These are phyloP conservation scores for Sus cebifrons DNA, from an alignment of 2,797 vertebrate species.

Conservation along the genomic window DNA sequence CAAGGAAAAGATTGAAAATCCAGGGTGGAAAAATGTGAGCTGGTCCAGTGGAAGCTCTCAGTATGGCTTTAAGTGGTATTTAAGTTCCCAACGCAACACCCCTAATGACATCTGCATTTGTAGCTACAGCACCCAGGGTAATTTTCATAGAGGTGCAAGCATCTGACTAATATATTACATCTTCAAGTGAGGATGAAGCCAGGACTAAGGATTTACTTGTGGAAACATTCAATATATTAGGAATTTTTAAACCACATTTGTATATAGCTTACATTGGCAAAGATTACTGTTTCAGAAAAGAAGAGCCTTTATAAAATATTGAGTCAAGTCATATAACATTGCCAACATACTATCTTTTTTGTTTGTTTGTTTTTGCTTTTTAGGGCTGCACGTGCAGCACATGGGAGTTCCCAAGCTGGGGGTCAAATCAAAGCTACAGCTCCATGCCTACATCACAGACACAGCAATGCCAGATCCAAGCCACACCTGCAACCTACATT, in stretches of 20 bases:
- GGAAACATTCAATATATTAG: background rate
- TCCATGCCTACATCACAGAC: no score
- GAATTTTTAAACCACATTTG: background rate
- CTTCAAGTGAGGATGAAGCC: background rate
- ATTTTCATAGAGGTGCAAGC: background rate
- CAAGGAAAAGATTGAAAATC: background rate
- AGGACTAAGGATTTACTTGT: background rate
- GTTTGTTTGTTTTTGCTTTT: no score
- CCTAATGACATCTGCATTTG: no score
- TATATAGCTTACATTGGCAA: background rate
- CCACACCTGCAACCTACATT: no score
- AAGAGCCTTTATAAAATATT: conserved; percentile 31
- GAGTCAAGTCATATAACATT: background rate
- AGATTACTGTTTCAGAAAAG: background rate
- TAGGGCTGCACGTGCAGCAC: no score
- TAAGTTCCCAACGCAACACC: background rate
- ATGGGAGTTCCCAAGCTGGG: no score
- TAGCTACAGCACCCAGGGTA: background rate
- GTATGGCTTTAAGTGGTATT: background rate
- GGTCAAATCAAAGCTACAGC: no score
- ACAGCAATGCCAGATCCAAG: no score
- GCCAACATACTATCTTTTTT: no score
- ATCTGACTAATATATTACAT: background rate
- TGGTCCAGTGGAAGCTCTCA: background rate
- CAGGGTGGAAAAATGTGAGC: background rate